Percentiles rank a stretch among this genome's conserved stretches.
Evolutionary conservation across 2,888 invertebrate genomes (phyloP).

Genomic region (Leucania comma): DNA sequence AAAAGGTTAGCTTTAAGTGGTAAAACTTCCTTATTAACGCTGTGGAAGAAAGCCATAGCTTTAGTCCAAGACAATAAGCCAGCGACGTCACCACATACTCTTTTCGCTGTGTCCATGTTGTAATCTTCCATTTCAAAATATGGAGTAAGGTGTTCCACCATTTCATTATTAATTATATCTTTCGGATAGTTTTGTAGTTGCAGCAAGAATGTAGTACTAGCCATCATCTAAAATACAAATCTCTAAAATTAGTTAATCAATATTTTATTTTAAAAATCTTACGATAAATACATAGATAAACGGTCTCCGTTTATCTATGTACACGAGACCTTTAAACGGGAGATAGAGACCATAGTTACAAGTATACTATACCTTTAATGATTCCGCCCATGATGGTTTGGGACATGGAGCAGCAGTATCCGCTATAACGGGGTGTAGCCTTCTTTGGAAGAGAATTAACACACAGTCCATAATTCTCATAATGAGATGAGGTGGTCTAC

Average conservation of each 20-base stretch:
- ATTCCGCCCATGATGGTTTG: conserved; percentile 99
- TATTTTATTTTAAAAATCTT: background rate
- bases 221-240: conserved; percentile 94
- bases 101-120: conserved; percentile 98
- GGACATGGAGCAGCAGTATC: conserved; percentile 96
- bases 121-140: conserved; percentile 99
- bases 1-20: conserved; percentile 98
- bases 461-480: conserved; percentile 99
- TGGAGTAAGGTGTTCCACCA: conserved; percentile 97
- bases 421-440: conserved; percentile 94
- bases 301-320: background rate
- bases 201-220: conserved; percentile 97
- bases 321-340: background rate
- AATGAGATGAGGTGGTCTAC: conserved; percentile 98
- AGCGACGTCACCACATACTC: conserved; percentile 99
- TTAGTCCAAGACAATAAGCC: conserved; percentile 99
- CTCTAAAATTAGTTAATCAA: background rate
- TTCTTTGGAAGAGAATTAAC: conserved; percentile 97
- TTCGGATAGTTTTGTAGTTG: conserved; percentile 98
- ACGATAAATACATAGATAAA: background rate
- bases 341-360: background rate
- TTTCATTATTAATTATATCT: conserved; percentile 99
- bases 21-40: conserved; percentile 98
- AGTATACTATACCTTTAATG: conserved; percentile 93
- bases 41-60: conserved; percentile 98